Conservation (phyloP, 1,140 invertebrate species). For the Rhagoletis zephyria region DNA sequence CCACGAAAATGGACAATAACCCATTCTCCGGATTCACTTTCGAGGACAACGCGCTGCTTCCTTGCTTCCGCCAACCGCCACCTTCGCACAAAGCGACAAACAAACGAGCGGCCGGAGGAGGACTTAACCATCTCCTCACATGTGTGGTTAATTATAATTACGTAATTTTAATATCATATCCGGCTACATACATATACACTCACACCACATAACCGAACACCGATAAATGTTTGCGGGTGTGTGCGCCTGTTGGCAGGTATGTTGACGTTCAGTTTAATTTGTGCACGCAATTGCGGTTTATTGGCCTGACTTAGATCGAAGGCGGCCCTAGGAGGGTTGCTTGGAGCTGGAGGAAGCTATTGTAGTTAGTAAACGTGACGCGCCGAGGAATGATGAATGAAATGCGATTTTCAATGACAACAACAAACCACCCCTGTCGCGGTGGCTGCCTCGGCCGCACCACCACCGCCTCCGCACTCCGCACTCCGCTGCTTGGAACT, state of each 20-base stretch:
- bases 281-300: constrained; percentile 50
- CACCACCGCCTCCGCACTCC: constrained; percentile 55
- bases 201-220: background rate
- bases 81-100: constrained; percentile 56
- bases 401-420: constrained; percentile 69
- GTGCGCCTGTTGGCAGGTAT: constrained; percentile 56
- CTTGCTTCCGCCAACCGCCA: constrained; percentile 58
- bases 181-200: background rate
- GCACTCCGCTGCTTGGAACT: constrained; percentile 59
- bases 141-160: constrained; percentile 73
- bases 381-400: constrained; percentile 71
- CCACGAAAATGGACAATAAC: constrained; percentile 46
- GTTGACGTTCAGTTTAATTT: constrained; percentile 50
- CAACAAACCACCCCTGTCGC: constrained; percentile 55
- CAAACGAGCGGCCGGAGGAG: background rate
- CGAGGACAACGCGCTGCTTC: constrained; percentile 17
- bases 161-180: constrained; percentile 66
- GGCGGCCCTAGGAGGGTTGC: constrained; percentile 40
- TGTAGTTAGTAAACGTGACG: constrained; percentile 1
- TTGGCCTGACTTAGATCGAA: constrained; percentile 48
- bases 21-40: background rate
- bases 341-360: constrained; percentile 35
- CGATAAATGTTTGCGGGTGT: background rate
- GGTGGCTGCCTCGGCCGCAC: background rate
- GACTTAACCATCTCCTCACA: constrained; percentile 65